These are phyloP conservation scores for Thunnus albacares DNA, from an alignment of 2,797 vertebrate species.

Conservation along the genomic window DNA sequence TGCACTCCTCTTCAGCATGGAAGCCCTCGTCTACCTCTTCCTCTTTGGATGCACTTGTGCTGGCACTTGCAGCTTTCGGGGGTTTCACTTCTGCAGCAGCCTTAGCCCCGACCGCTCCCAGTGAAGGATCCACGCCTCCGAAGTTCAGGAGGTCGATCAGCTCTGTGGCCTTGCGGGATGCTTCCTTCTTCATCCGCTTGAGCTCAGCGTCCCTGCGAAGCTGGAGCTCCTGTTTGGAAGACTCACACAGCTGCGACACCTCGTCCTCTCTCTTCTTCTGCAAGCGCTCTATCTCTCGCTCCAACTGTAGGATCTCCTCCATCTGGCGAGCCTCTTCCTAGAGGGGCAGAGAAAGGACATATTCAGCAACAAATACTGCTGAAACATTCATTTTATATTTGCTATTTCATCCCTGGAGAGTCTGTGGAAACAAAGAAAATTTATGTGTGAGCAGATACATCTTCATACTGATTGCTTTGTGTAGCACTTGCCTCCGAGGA, in stretches of 20 bases:
- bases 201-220: conserved; percentile 91
- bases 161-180: conserved; percentile 91
- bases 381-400: neutral
- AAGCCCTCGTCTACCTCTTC: conserved; percentile 93
- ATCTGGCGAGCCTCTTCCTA: conserved; percentile 90
- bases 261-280: conserved; percentile 92
- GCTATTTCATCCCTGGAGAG: too few relatives aligned
- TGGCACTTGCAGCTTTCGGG: conserved; percentile 32
- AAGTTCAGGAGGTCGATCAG: conserved; percentile 92
- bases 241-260: conserved; percentile 90
- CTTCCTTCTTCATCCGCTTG: conserved; percentile 92
- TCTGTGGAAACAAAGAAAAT: neutral
- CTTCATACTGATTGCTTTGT: too few relatives aligned
- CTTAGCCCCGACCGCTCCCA: conserved; percentile 45
- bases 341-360: neutral
- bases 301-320: conserved; percentile 94
- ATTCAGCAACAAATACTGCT: neutral
- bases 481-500: conserved; percentile 33
- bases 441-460: too few relatives aligned
- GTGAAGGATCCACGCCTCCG: conserved; percentile 83
- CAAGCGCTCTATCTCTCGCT: conserved; percentile 93
- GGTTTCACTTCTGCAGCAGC: conserved; percentile 61
- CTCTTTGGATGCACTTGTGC: conserved; percentile 69
- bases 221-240: conserved; percentile 90
- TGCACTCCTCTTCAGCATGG: conserved; percentile 90